phyloP scores from a whole-genome alignment of 2,797 vertebrate species.

The Pitangus sulphuratus region DNA sequence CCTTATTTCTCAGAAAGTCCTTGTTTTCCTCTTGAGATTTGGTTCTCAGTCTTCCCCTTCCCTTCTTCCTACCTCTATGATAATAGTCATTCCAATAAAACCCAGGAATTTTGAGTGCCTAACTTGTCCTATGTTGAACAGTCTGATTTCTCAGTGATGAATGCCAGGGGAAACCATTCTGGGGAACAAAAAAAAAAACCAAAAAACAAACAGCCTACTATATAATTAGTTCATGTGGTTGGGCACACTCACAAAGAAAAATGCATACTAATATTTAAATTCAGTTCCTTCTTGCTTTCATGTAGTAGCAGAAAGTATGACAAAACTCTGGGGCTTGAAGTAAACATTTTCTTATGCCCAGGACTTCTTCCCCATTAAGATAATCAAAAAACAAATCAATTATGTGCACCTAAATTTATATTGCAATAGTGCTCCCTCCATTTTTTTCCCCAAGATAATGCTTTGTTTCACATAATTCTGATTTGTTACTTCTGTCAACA shows the following conservation, averaged over 20 bases:
- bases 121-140: not conserved
- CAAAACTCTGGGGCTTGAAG: not conserved
- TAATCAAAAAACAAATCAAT: not conserved
- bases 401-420: not conserved
- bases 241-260: not conserved
- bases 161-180: not conserved
- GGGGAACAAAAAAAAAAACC: not conserved
- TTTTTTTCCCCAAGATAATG: not conserved
- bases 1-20: not conserved
- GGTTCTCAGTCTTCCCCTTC: not conserved
- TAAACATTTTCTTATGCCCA: not conserved
- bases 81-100: not conserved
- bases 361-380: not conserved
- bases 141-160: not conserved
- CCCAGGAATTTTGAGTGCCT: not conserved
- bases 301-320: not conserved
- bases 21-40: not conserved
- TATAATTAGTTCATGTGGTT: not conserved
- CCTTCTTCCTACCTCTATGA: not conserved
- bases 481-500: not conserved
- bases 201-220: not conserved
- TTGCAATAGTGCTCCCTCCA: accelerated
- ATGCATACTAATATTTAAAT: not conserved
- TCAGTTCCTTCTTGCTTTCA: not conserved
- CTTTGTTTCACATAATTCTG: not conserved